These are phyloP conservation scores for Hypotaenidia philippensis DNA, from an alignment of 2,797 vertebrate species.

Conservation along the genomic window DNA sequence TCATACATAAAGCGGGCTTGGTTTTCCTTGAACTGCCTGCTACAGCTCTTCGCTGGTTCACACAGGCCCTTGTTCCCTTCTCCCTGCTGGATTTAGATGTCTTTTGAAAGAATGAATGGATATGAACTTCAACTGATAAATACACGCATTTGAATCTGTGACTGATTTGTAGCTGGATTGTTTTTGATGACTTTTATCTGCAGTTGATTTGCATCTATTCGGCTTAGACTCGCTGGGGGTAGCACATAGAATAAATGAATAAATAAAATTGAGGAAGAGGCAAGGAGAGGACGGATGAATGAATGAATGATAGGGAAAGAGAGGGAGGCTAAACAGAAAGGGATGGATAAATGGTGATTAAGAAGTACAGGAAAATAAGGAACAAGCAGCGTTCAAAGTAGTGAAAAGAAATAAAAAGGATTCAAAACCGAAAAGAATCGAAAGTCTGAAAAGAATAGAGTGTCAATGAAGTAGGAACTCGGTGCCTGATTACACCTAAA, in stretches of 20 bases:
- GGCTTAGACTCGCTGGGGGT: neutral
- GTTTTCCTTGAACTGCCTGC: constrained; percentile 5
- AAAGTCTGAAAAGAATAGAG: neutral
- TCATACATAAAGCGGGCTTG: neutral
- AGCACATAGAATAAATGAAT: constrained; percentile 22
- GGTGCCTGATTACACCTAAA: neutral
- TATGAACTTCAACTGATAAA: constrained; percentile 29
- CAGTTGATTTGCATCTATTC: constrained; percentile 47
- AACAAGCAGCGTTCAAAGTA: neutral
- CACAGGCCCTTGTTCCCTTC: neutral
- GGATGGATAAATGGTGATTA: neutral
- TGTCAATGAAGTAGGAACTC: neutral
- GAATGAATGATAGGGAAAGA: neutral
- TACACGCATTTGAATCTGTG: constrained; percentile 29
- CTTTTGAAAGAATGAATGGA: constrained; percentile 10
- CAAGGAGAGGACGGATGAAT: neutral
- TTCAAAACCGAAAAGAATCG: neutral
- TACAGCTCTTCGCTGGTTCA: neutral
- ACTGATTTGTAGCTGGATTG: constrained; percentile 30
- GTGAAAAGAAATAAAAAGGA: constrained; percentile 8
- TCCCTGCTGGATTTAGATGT: constrained; percentile 13
- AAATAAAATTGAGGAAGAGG: constrained; percentile 4
- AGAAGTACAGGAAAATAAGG: neutral
- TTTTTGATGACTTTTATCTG: constrained; percentile 45
- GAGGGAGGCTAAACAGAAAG: neutral